phyloP scores from a whole-genome alignment of 2,888 invertebrate genomes.

The Cephus spinipes region DNA sequence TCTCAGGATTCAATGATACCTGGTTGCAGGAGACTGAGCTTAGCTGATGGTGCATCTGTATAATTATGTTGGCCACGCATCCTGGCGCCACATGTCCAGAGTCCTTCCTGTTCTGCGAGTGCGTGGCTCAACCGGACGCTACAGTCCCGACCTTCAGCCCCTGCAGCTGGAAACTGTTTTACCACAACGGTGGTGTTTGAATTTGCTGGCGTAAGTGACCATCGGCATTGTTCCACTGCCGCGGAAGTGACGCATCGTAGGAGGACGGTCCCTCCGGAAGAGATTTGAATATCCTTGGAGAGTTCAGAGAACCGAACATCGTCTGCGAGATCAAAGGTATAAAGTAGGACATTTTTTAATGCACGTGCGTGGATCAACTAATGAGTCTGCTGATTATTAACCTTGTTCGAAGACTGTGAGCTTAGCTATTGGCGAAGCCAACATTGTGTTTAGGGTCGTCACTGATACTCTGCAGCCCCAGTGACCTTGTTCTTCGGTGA shows the following conservation, averaged over 20 bases:
- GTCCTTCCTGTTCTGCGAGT: constrained; percentile 59
- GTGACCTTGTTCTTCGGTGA: constrained; percentile 55
- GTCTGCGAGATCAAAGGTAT: constrained; percentile 39
- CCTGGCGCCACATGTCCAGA: constrained; percentile 63
- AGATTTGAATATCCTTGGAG: constrained; percentile 62
- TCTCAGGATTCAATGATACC: constrained; percentile 60
- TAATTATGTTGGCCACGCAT: constrained; percentile 54
- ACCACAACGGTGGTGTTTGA: constrained; percentile 60
- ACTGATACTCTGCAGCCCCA: constrained; percentile 59
- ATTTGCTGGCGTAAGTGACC: constrained; percentile 60
- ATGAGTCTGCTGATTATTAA: constrained; percentile 23
- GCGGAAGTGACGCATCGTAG: constrained; percentile 60
- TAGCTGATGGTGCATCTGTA: constrained; percentile 61
- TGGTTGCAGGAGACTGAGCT: constrained; percentile 62
- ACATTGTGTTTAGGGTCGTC: constrained; percentile 45
- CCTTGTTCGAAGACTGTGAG: constrained; percentile 59
- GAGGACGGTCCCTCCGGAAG: constrained; percentile 57
- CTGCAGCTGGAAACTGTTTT: constrained; percentile 59
- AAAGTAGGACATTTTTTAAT: background rate
- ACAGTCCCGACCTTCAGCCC: constrained; percentile 60
- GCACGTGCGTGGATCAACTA: background rate
- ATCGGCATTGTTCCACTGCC: constrained; percentile 61
- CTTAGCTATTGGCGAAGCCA: constrained; percentile 48
- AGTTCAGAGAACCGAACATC: constrained; percentile 61
- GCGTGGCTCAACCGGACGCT: constrained; percentile 60